Conservation (phyloP, 2,797 vertebrate genomes). For the Linurgus olivaceus region DNA sequence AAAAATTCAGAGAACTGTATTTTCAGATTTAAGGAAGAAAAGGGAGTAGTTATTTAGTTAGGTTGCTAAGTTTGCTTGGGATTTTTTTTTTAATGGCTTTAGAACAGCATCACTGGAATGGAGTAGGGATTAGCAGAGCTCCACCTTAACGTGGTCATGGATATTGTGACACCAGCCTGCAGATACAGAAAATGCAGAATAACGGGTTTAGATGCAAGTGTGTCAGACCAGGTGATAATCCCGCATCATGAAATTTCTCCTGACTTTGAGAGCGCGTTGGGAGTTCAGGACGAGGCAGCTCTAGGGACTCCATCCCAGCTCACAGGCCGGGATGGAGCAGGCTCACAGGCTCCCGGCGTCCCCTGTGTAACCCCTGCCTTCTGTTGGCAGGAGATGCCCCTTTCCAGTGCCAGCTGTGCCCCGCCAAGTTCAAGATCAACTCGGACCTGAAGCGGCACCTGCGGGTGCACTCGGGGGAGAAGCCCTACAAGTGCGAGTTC, state of each 20-base stretch:
- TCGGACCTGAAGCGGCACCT: conserved; percentile 96
- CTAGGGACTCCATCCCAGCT: fast-evolving
- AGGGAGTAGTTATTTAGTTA: background rate
- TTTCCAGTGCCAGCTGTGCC: conserved; percentile 94
- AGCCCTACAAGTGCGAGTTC: conserved; percentile 95
- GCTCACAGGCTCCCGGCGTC: background rate
- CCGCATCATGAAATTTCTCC: background rate
- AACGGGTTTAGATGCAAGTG: background rate
- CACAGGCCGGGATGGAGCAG: too few relatives aligned
- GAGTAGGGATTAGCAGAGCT: background rate
- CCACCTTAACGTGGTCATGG: background rate
- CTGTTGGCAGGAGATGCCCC: conserved; percentile 88
- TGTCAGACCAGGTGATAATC: background rate
- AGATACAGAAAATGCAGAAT: background rate
- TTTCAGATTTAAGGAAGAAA: background rate
- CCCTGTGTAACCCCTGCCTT: background rate
- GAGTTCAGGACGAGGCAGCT: background rate
- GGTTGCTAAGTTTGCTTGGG: background rate
- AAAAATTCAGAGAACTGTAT: background rate
- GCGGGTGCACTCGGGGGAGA: conserved; percentile 95
- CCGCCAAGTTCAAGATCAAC: conserved; percentile 99
- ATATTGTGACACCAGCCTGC: background rate
- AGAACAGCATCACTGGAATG: background rate
- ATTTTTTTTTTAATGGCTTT: background rate
- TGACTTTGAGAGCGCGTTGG: fast-evolving